phyloP scores from a whole-genome alignment of 2,888 invertebrate genomes.

The Andrena minutula region DNA sequence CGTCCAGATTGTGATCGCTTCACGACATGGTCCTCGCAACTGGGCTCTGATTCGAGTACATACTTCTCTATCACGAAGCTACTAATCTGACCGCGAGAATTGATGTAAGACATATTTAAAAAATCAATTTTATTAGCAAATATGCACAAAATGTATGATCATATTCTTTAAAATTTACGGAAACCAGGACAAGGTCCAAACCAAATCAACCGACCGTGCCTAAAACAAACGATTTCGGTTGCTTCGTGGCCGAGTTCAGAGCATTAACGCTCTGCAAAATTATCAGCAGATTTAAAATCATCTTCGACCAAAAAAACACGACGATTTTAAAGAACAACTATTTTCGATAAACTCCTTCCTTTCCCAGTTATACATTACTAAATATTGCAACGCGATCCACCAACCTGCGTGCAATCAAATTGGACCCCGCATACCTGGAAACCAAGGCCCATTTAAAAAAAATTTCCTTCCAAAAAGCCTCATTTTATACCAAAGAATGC shows the following conservation, averaged over 20 bases:
- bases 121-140: not conserved
- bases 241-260: slow-evolving; percentile 7
- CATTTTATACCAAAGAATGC: too few species aligned
- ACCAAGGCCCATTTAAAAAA: too few species aligned
- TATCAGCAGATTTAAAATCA: not conserved
- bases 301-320: not conserved
- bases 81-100: not conserved
- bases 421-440: too few species aligned
- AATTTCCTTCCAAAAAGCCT: too few species aligned
- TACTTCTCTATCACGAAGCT: slow-evolving; percentile 1
- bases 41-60: slow-evolving; percentile 29
- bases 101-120: slow-evolving; percentile 15
- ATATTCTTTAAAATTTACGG: slow-evolving; percentile 13
- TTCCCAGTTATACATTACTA: too few species aligned
- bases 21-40: not conserved
- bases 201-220: not conserved
- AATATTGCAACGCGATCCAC: too few species aligned
- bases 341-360: too few species aligned
- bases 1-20: slow-evolving; percentile 7
- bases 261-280: not conserved
- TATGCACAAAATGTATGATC: not conserved
- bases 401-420: too few species aligned
- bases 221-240: not conserved
- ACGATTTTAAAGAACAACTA: too few species aligned
- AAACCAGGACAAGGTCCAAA: not conserved